A percentile compares a stretch with the other conserved stretches of the same genome.
These are phyloP conservation scores for Montipora capricornis DNA, from an alignment of 64 coral and sea anemone genomes.

Conservation along the genomic window DNA sequence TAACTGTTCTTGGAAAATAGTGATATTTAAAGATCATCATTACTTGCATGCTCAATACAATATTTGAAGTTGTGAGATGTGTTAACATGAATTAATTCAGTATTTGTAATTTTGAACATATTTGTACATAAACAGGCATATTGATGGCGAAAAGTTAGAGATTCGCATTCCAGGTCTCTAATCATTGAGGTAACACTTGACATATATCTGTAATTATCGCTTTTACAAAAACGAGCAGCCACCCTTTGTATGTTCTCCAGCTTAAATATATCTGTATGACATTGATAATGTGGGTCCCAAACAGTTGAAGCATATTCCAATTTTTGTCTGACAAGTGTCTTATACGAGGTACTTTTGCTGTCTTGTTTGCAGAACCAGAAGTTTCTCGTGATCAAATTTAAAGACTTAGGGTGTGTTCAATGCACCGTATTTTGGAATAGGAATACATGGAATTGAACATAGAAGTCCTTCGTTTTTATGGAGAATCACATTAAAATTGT, in stretches of 20 bases:
- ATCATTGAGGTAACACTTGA: slow-evolving; percentile 53
- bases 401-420: too few species aligned
- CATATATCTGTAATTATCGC: slow-evolving; percentile 9
- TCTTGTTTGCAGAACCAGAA: slow-evolving; percentile 48
- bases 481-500: too few species aligned
- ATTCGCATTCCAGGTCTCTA: neutral
- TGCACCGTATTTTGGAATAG: too few species aligned
- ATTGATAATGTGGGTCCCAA: slow-evolving; percentile 43
- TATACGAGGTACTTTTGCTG: slow-evolving; percentile 17
- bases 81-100: neutral
- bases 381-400: slow-evolving; percentile 3
- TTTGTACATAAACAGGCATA: too few species aligned
- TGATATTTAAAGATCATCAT: neutral
- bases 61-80: neutral
- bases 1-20: slow-evolving; percentile 10
- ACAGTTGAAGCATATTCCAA: slow-evolving; percentile 17
- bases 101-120: neutral
- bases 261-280: neutral
- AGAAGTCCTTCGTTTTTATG: too few species aligned
- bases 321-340: slow-evolving; percentile 42
- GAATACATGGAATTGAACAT: too few species aligned
- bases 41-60: neutral
- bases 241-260: slow-evolving; percentile 44
- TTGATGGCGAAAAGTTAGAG: too few species aligned
- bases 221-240: slow-evolving; percentile 28